Percentiles rank a stretch among this genome's conserved stretches.
These are phyloP conservation scores for Aphidius colemani DNA, from an alignment of 2,888 invertebrate genomes.

Conservation along the genomic window DNA sequence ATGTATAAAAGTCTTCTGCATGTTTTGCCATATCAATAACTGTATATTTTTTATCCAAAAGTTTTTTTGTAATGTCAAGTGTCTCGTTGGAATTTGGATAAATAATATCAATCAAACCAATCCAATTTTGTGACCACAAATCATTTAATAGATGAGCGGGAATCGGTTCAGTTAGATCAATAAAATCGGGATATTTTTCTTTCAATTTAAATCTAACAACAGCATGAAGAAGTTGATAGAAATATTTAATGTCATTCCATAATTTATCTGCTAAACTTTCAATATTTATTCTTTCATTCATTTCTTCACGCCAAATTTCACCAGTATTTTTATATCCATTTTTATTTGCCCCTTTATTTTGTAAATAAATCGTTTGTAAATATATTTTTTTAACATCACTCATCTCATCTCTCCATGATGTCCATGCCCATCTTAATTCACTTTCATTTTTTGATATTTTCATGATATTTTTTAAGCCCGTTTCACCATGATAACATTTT, in stretches of 20 bases:
- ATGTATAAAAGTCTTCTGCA: constrained; percentile 72
- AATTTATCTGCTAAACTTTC: constrained; percentile 63
- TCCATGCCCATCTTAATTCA: constrained; percentile 69
- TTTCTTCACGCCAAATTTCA: constrained; percentile 69
- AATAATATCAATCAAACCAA: constrained; percentile 64
- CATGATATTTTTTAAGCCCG: constrained; percentile 68
- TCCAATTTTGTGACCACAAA: constrained; percentile 77
- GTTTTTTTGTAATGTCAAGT: constrained; percentile 62
- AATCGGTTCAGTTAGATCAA: constrained; percentile 65
- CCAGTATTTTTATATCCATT: constrained; percentile 72
- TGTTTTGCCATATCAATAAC: constrained; percentile 66
- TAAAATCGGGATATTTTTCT: constrained; percentile 62
- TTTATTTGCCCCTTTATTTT: constrained; percentile 68
- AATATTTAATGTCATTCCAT: constrained; percentile 65
- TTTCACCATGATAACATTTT: constrained; percentile 68
- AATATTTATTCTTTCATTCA: constrained; percentile 67
- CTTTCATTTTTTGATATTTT: constrained; percentile 57
- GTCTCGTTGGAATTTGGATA: constrained; percentile 60
- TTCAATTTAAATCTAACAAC: constrained; percentile 70
- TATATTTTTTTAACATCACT: constrained; percentile 67
- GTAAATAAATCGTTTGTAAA: constrained; percentile 62
- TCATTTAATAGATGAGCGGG: constrained; percentile 75
- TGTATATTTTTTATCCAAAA: constrained; percentile 64
- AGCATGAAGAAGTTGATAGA: constrained; percentile 75
- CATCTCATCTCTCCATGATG: constrained; percentile 69